These are phyloP conservation scores for Hippotragus niger DNA, from an alignment of 2,113 vertebrate species.

Conservation along the genomic window DNA sequence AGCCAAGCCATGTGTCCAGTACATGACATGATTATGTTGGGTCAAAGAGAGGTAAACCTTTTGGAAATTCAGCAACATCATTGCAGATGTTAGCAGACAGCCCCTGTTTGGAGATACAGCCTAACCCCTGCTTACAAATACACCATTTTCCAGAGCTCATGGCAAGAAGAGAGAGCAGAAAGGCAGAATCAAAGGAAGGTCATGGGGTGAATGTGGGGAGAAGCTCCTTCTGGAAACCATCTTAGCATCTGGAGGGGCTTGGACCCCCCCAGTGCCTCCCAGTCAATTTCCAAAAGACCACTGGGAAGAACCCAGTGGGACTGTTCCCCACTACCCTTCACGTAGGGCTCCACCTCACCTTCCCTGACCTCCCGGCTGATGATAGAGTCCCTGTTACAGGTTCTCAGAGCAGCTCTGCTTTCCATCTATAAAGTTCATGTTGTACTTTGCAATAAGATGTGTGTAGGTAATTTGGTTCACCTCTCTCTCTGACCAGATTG, in stretches of 20 bases:
- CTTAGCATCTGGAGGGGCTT: neutral
- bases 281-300: neutral
- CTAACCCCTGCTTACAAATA: neutral
- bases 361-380: neutral
- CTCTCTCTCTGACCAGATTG: rapidly evolving
- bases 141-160: neutral
- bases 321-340: rapidly evolving
- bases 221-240: neutral
- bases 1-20: neutral
- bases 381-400: no score
- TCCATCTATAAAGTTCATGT: neutral
- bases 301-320: neutral
- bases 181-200: neutral
- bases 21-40: neutral
- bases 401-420: neutral
- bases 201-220: rapidly evolving
- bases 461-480: neutral
- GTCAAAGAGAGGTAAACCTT: neutral
- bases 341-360: neutral
- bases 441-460: neutral
- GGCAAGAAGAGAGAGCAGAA: neutral
- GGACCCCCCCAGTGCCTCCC: neutral
- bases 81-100: neutral
- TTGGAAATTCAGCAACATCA: neutral
- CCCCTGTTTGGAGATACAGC: neutral